Base-by-base conservation (phyloP, 2,888 invertebrate genomes). In the Dusona sp. region DNA sequence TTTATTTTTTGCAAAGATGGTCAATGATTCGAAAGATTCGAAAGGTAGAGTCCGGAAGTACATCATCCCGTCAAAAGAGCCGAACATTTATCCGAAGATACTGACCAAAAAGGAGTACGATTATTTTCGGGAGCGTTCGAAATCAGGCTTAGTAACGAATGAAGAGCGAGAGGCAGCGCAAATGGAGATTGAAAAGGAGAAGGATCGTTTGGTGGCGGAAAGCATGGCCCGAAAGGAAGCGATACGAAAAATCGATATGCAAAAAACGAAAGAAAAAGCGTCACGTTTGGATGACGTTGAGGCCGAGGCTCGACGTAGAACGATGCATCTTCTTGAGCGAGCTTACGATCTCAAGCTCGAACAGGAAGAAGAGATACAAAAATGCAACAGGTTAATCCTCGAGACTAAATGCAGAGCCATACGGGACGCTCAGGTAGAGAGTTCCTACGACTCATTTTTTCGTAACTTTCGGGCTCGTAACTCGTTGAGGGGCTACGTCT, bases 351-450 rank as follows among this genome's bases (percentile, higher is more conserved):
- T 96, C 64, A 94, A 94, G 77, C 94, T 95, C 83, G 96, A 96
- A 89, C 95, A 96, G 90, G 96, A 95, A 91, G 97, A 95, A 92
- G 96, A 95, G 95, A 96, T 95, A 89, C 97, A 96, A 94, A 95
- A 95, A 36, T 97, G 97, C 87, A 98, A 98, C 94, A 96, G 96
- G 83, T 95, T 98, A 87, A 97, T 98, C 90, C 94, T 98, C 16
- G 97, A 97, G 22, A 97, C 97, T 29, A 98, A 98, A 93, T 98
- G 98, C 89, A 96, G 97, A 91, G 97, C 98, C 0, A 97, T 98
- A 70, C 95, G 98, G 25, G 97, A 98, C 93, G 98, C 97, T 0
- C 98, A 98, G 95, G 96, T 98, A 84, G 42, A 64, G 8, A 61
- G 29, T 29, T 29, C 25, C 4, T 3, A 0, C 1, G 16, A 25